Evolutionary conservation across 1,140 invertebrate species (phyloP).

Genomic region (Nylanderia fulva): DNA sequence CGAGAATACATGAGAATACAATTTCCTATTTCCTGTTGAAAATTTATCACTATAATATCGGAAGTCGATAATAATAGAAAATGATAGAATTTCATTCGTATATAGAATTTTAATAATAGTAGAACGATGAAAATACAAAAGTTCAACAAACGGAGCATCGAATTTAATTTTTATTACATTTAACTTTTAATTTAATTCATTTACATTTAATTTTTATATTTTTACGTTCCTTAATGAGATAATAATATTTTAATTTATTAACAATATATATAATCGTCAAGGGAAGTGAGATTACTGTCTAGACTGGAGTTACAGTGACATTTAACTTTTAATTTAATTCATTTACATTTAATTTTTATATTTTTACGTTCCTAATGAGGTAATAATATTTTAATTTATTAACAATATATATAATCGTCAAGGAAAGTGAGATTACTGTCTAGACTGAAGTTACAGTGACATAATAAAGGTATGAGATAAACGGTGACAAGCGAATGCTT

Average conservation of each 20-base stretch:
- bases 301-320: too few relatives aligned
- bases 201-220: background rate
- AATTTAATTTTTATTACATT: background rate
- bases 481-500: conserved; percentile 4
- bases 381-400: background rate
- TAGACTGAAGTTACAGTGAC: background rate
- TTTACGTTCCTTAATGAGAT: background rate
- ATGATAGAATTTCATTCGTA: background rate
- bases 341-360: too few relatives aligned
- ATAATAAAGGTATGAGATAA: conserved; percentile 24
- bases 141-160: background rate
- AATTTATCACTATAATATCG: background rate
- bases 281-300: too few relatives aligned
- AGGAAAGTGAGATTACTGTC: background rate
- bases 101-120: conserved; percentile 18
- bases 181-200: too few relatives aligned
- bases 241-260: background rate
- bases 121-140: background rate
- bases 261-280: background rate
- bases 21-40: background rate
- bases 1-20: background rate
- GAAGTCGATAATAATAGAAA: background rate
- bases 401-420: background rate
- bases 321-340: background rate
- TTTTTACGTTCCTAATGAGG: background rate